These are phyloP conservation scores for Hippocampus barbouri DNA, from an alignment of 2,113 vertebrate genomes.

Conservation along the genomic window DNA sequence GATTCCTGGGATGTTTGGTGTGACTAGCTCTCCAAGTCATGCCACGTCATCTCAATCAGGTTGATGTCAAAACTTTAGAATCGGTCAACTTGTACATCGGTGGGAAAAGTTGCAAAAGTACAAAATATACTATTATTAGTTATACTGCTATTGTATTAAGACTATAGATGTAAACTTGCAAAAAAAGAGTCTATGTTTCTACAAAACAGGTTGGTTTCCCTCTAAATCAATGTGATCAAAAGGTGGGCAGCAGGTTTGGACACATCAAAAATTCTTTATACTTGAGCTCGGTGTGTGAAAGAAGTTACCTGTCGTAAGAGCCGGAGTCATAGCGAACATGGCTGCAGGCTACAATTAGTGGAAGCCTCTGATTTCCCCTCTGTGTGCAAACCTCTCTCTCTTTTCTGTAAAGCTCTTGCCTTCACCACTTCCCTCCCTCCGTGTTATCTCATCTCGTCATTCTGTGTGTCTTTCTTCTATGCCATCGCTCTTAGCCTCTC, in stretches of 20 bases:
- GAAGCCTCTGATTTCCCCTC: slow-evolving; percentile 39
- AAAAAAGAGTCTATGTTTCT: not conserved
- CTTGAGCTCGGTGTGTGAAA: slow-evolving; percentile 50
- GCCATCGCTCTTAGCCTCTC: slow-evolving; percentile 5
- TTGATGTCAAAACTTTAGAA: too few species aligned
- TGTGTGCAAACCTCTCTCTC: slow-evolving; percentile 20
- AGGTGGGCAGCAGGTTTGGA: slow-evolving; percentile 28
- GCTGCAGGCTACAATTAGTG: slow-evolving; percentile 60
- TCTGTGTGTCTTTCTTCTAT: not conserved
- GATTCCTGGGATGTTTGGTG: too few species aligned
- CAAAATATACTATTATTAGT: too few species aligned
- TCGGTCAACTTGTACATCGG: too few species aligned
- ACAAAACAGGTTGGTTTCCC: not conserved
- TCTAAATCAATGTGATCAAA: slow-evolving; percentile 20
- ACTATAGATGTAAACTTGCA: too few species aligned
- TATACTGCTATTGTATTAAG: too few species aligned
- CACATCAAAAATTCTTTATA: slow-evolving; percentile 55
- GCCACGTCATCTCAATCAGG: too few species aligned
- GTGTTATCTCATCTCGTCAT: slow-evolving; percentile 23
- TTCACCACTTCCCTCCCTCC: slow-evolving; percentile 17
- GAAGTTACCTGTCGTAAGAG: slow-evolving; percentile 53
- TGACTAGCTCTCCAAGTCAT: too few species aligned
- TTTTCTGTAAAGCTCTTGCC: slow-evolving; percentile 13
- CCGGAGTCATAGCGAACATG: slow-evolving; percentile 56
- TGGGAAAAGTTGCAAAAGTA: too few species aligned